Evolutionary conservation across 1,140 invertebrate genomes (phyloP).

Genomic region (Brachionus asplanchnoidis): DNA sequence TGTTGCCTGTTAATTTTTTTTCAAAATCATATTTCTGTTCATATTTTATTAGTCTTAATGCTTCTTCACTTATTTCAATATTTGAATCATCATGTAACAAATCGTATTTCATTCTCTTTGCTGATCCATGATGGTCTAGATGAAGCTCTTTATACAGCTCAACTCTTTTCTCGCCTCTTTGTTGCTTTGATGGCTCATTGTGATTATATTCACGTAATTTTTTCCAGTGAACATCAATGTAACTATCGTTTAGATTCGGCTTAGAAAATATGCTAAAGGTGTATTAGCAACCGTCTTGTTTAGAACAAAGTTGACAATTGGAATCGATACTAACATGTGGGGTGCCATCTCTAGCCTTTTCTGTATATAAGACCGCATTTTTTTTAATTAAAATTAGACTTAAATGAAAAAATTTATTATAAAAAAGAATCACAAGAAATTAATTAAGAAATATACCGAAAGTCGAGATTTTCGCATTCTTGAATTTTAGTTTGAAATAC

Average conservation of each 20-base stretch:
- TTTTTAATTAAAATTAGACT: constrained; percentile 6
- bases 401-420: background rate
- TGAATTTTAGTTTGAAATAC: constrained; percentile 9
- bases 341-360: background rate
- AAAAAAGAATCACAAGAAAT: background rate
- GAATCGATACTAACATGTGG: background rate
- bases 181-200: background rate
- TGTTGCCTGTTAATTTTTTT: background rate
- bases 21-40: constrained; percentile 19
- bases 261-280: background rate
- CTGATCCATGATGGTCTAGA: constrained; percentile 5
- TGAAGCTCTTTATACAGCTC: background rate
- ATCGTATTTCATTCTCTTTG: constrained; percentile 21
- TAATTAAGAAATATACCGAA: background rate
- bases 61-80: background rate
- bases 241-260: background rate
- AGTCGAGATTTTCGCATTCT: background rate
- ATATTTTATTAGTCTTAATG: background rate
- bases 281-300: constrained; percentile 6
- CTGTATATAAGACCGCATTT: constrained; percentile 16
- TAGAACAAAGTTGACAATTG: constrained; percentile 6
- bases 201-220: background rate
- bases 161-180: background rate
- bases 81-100: background rate
- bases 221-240: background rate